These are phyloP conservation scores for Lepus americanus DNA, from an alignment of 2,113 vertebrate species.

Conservation along the genomic window DNA sequence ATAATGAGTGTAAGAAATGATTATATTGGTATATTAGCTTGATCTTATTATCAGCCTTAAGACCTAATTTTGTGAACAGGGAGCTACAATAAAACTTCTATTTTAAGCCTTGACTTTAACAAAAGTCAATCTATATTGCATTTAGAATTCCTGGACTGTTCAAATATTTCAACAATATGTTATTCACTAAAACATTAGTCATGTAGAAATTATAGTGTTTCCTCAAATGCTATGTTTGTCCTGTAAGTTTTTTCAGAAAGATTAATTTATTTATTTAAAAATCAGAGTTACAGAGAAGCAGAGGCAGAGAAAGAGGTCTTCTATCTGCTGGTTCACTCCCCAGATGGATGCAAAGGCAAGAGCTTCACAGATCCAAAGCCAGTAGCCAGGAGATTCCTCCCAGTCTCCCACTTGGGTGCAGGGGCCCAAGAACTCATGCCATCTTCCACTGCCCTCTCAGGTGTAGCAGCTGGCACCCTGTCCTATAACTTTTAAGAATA, in stretches of 20 bases:
- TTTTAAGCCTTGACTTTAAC: not conserved
- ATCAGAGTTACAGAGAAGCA: too few relatives aligned
- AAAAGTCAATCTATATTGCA: not conserved
- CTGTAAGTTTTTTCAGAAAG: not conserved
- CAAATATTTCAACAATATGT: not conserved
- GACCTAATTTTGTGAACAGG: not conserved
- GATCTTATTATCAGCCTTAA: not conserved
- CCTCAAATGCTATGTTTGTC: not conserved
- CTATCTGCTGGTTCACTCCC: too few relatives aligned
- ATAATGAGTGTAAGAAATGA: not conserved
- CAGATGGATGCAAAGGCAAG: too few relatives aligned
- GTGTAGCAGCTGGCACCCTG: too few relatives aligned
- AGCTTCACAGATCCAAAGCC: too few relatives aligned
- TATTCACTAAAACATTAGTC: not conserved
- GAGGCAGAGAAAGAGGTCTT: too few relatives aligned
- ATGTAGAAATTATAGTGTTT: slow-evolving; percentile 36
- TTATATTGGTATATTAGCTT: not conserved
- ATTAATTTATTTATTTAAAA: too few relatives aligned
- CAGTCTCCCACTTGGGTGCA: too few relatives aligned
- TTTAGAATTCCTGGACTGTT: not conserved
- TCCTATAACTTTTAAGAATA: too few relatives aligned
- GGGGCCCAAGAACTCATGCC: too few relatives aligned
- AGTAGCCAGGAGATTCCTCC: too few relatives aligned
- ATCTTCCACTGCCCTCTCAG: too few relatives aligned
- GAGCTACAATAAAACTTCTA: not conserved